Base-by-base conservation (phyloP, 2,113 vertebrate species). In the Carettochelys insculpta region DNA sequence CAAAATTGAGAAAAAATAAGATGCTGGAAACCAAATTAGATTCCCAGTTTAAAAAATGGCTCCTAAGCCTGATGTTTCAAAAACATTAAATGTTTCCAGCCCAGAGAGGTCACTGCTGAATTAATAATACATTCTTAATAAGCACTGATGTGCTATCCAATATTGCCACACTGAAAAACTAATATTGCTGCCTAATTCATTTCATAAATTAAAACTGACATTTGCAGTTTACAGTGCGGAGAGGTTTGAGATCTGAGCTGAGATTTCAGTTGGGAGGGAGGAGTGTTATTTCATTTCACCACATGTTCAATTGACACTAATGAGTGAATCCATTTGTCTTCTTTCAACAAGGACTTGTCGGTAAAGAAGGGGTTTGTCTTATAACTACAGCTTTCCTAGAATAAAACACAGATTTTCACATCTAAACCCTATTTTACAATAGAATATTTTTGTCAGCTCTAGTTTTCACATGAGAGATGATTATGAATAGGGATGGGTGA, bases 361-460 rank as follows among this genome's bases (percentile, higher is more conserved):
- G 80, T 87, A 71, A 86, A 76, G 43, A 87, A 45, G 45, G 71
- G 52, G 2, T 51, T 83, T 65, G n/a, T 38, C 54, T 71, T 54
- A 77, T 84, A 53, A 89, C 52, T 77, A 79, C 7, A 92, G 82
- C 56, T 95, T 96, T 95, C 89, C 80, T 94, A 78, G 53, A 85
- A 88, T 90, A 96, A 93, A 92, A 94, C 94, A 88, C 94, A 87
- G 89, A 94, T 61, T 95, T 94, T 85, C 80, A 68, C 95, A 92
- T 93, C 90, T 76, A 91, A 92, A 88, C 90, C 58, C 76, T 92
- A 82, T 89, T 87, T 96, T 94, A 94, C 88, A 82, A 85, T 84
- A 78, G 86, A 86, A 52, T 61, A 90, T 92, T 91, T 92, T 91
- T 85, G 54, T 41, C 83, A 92, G 92, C 65, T 82, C 61, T 88